These are phyloP conservation scores for Cherax quadricarinatus DNA, from an alignment of 1,140 invertebrate species.

Conservation along the genomic window DNA sequence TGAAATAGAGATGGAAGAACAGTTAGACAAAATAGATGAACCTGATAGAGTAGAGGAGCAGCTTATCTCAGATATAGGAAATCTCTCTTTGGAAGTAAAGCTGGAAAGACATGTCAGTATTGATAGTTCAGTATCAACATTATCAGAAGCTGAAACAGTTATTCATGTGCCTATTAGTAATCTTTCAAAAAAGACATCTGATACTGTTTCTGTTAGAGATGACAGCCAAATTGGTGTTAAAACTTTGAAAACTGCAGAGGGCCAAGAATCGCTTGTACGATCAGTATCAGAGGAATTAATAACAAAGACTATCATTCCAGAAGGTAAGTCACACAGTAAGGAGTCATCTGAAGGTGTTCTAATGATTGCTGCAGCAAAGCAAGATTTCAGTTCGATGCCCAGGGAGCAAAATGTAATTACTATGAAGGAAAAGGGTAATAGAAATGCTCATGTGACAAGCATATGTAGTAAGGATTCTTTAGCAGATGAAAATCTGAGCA, in stretches of 20 bases:
- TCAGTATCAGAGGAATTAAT: conserved; percentile 61
- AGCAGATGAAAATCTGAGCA: background rate
- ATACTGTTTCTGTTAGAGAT: conserved; percentile 34
- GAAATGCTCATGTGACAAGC: background rate
- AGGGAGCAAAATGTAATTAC: background rate
- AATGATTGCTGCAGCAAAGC: background rate
- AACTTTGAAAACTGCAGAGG: conserved; percentile 19
- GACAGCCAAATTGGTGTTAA: conserved; percentile 51
- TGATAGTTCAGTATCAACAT: conserved; percentile 72
- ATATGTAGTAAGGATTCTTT: background rate
- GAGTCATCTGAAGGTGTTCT: background rate
- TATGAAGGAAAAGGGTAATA: background rate
- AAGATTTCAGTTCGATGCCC: background rate
- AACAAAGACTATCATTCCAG: background rate
- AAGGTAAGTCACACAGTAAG: background rate
- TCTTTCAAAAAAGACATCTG: conserved; percentile 24
- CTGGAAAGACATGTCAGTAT: conserved; percentile 72
- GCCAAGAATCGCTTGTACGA: conserved; percentile 30
- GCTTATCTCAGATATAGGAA: conserved; percentile 6
- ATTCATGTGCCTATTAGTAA: conserved; percentile 63
- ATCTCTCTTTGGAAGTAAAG: conserved; percentile 55
- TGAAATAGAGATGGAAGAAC: conserved; percentile 26
- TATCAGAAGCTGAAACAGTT: conserved; percentile 72
- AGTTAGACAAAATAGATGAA: conserved; percentile 23
- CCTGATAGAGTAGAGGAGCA: background rate